Percentiles rank a stretch among this genome's conserved stretches.
Evolutionary conservation across 2,113 vertebrate genomes (phyloP).

Genomic region (Narcine bancroftii): DNA sequence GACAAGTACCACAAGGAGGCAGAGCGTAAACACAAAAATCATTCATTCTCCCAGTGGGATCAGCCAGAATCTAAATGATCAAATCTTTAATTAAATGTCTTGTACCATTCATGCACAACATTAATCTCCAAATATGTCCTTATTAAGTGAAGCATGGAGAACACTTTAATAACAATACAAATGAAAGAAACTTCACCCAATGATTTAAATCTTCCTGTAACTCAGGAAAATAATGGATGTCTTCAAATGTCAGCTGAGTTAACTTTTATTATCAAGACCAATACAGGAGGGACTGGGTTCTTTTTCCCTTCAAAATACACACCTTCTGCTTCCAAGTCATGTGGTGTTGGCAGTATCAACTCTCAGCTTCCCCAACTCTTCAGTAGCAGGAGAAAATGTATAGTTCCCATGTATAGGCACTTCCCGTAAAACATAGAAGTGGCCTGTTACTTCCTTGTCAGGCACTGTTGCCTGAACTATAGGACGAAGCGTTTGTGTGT

Average conservation of each 20-base stretch:
- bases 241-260: not conserved
- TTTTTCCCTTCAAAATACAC: not conserved
- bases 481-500: not conserved
- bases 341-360: not conserved
- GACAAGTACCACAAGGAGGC: not conserved
- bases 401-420: not conserved
- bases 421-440: not conserved
- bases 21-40: not conserved
- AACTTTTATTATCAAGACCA: not conserved
- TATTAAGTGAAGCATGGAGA: not conserved
- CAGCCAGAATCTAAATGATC: not conserved
- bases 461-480: not conserved
- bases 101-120: not conserved
- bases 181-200: not conserved
- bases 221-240: not conserved
- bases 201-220: not conserved
- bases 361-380: not conserved
- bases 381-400: not conserved
- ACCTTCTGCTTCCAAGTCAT: not conserved
- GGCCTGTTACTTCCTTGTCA: not conserved
- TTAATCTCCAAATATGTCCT: conserved; percentile 3
- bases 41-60: not conserved
- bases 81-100: conserved; percentile 2
- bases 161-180: not conserved
- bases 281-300: not conserved